Evolutionary conservation across 2,113 vertebrate species (phyloP).

Genomic region (Enhydra lutris): DNA sequence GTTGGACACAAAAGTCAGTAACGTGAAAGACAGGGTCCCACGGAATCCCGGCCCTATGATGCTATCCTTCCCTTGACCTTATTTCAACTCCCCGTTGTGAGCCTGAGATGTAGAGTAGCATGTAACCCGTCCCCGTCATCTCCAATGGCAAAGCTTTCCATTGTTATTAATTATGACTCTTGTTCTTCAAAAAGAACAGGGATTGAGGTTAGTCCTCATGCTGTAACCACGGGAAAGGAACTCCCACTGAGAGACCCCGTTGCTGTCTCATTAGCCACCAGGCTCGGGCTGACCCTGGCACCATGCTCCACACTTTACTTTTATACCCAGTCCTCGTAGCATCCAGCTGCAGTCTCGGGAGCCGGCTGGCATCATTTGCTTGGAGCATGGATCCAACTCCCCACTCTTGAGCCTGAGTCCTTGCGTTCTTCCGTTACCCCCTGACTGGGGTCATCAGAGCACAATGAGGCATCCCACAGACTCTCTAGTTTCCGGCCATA

Average conservation of each 20-base stretch:
- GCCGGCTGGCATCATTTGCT: neutral
- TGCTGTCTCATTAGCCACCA: fast-evolving
- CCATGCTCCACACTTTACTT: fast-evolving
- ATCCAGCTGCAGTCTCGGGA: no score
- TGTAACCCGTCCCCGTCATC: fast-evolving
- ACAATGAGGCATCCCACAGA: fast-evolving
- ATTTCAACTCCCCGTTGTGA: fast-evolving
- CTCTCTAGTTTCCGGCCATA: neutral
- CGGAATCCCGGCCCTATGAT: fast-evolving
- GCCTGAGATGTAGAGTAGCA: fast-evolving
- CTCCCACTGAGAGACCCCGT: fast-evolving
- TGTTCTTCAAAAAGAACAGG: neutral
- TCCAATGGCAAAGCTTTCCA: no score
- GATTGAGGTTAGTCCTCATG: fast-evolving
- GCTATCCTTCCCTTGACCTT: fast-evolving
- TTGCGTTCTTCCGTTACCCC: neutral
- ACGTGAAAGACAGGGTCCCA: fast-evolving
- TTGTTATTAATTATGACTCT: no score
- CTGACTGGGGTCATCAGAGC: neutral
- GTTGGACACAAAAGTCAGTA: fast-evolving
- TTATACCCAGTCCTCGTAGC: neutral
- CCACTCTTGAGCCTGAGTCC: neutral
- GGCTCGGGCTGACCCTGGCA: fast-evolving
- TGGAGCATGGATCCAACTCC: fast-evolving
- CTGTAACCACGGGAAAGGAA: no score